Base-by-base conservation (phyloP, 1,140 invertebrate species). In the Drosophila willistoni region DNA sequence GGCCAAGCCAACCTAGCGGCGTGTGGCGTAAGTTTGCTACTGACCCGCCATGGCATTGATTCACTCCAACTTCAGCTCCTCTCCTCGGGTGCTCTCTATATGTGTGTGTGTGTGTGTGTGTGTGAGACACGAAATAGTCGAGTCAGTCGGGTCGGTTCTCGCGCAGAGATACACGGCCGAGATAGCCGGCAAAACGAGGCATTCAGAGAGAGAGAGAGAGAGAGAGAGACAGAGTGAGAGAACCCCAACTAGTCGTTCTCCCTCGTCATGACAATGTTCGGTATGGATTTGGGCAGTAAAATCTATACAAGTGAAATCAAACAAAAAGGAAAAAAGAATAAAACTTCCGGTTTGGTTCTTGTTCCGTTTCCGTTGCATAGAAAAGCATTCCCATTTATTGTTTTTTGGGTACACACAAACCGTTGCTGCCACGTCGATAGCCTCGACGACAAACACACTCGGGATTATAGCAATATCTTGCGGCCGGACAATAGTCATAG, bases 11-110 rank as follows among this genome's bases (percentile, higher is more conserved):
- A 86, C 84, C 83, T 83, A 82, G 69, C 84, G 83, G 83, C 83
- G 80, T 85, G 83, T 87, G 83, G 79, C 82, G 76, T 79, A 87
- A 70, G 76, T 87, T 87, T 79, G 74, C 72, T 80, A 87, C 83
- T 87, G 79, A 87, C 41, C 74, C 65, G 61, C 47, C 61, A 29
- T 55, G 55, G 69, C 82, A 51, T 51, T 51, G 44, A 51, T 51
- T 51, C 44, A 51, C 82, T 75, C 71, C 78, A 67, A 66, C 82
- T 76, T 69, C 79, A 57, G 69, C 76, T 41, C 60, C 68, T 34
- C 69, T 74, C 78, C 81, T 79, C 78, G 71, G 73, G 74, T 72
- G 64, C 56, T 51, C 47, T 74, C 81, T 65, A 51, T 39, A 13
- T n/a, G 36, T 47, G 64, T 25, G 19, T 22, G 19, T 22, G 36